phyloP scores from a whole-genome alignment of 2,888 invertebrate species.

The Heliconius ethilla region DNA sequence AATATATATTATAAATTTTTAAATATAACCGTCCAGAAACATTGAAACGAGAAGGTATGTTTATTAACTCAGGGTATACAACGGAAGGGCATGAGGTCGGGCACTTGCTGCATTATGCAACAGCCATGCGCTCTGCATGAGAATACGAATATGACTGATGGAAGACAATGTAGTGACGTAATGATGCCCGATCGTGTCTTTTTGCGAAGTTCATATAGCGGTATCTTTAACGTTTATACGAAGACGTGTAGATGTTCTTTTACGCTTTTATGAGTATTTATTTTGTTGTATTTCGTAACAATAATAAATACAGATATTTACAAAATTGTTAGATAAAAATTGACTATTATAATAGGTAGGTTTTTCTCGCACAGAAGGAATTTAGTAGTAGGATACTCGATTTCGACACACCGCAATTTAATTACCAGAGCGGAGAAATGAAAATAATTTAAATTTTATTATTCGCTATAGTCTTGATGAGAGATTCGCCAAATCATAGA shows the following conservation, averaged over 20 bases:
- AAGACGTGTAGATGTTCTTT: background rate
- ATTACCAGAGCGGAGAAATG: no score
- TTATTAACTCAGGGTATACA: slow-evolving; percentile 62
- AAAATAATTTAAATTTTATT: no score
- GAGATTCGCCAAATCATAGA: no score
- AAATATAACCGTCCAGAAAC: slow-evolving; percentile 13
- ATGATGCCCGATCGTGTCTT: slow-evolving; percentile 25
- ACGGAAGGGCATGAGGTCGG: slow-evolving; percentile 76
- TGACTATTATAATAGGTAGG: background rate
- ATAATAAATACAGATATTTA: background rate
- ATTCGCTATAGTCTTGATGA: no score
- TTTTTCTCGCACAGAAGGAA: background rate
- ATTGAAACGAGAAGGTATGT: slow-evolving; percentile 31
- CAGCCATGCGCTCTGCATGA: slow-evolving; percentile 62
- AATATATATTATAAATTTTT: background rate
- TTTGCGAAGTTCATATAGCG: slow-evolving; percentile 23
- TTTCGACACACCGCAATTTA: no score
- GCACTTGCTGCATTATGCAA: slow-evolving; percentile 77
- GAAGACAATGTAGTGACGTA: slow-evolving; percentile 44
- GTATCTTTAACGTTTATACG: slow-evolving; percentile 8
- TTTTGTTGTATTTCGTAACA: background rate
- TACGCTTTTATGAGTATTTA: background rate
- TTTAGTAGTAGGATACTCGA: no score
- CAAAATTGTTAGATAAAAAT: background rate
- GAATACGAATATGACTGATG: slow-evolving; percentile 51